Percentiles rank a stretch among this genome's conserved stretches.
These are phyloP conservation scores for Morone chrysops DNA, from an alignment of 2,113 vertebrate species.

Conservation along the genomic window DNA sequence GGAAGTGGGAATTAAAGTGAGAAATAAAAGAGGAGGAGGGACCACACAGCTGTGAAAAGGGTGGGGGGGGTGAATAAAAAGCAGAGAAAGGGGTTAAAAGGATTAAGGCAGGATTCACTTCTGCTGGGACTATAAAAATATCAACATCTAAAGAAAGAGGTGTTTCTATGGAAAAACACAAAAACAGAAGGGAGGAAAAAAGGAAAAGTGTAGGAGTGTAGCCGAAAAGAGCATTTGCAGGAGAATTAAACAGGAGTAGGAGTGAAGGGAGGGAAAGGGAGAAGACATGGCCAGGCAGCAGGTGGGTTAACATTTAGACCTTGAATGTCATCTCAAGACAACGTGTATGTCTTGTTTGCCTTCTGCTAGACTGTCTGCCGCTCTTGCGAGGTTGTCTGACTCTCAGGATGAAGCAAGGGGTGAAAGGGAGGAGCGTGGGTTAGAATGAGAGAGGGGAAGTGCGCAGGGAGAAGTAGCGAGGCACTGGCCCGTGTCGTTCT, in stretches of 20 bases:
- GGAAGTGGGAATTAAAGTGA: slow-evolving; percentile 53
- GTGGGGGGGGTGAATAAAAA: slow-evolving; percentile 18
- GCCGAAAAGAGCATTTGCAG: background rate
- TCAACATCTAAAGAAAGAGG: slow-evolving; percentile 32
- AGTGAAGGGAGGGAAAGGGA: background rate
- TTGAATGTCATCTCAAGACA: slow-evolving; percentile 32
- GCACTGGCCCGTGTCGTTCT: slow-evolving; percentile 59
- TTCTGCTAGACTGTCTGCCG: slow-evolving; percentile 24
- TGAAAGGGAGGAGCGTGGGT: background rate
- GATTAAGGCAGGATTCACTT: slow-evolving; percentile 33
- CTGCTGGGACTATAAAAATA: slow-evolving; percentile 35
- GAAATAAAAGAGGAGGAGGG: slow-evolving; percentile 38
- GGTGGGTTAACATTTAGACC: slow-evolving; percentile 65
- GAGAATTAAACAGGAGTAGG: slow-evolving; percentile 7
- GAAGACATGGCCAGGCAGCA: slow-evolving; percentile 46
- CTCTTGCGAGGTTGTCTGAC: background rate
- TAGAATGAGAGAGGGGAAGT: background rate
- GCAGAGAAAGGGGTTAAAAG: background rate
- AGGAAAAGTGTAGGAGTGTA: slow-evolving; percentile 11
- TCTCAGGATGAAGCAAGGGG: slow-evolving; percentile 15
- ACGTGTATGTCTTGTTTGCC: slow-evolving; percentile 23
- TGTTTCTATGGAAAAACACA: slow-evolving; percentile 24
- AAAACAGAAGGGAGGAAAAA: slow-evolving; percentile 26
- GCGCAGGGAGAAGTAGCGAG: slow-evolving; percentile 26
- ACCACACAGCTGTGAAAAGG: slow-evolving; percentile 49